phyloP scores from a whole-genome alignment of 2,888 invertebrate genomes.

The Notodonta dromedarius region DNA sequence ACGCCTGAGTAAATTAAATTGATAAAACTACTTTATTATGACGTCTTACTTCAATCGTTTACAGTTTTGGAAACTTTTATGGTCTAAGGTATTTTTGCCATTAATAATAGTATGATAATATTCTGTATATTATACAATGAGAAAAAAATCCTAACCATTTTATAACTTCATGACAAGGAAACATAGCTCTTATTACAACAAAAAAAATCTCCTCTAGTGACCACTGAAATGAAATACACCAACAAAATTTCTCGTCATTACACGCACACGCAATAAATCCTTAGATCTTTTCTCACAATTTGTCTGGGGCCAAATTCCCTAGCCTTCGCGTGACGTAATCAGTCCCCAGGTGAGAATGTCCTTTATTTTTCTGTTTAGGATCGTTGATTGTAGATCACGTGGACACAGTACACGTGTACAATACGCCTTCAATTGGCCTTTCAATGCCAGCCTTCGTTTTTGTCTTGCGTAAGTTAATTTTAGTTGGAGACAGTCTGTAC shows the following conservation, averaged over 20 bases:
- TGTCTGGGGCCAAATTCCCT: slow-evolving; percentile 1
- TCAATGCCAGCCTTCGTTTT: not conserved
- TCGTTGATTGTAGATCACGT: slow-evolving; percentile 22
- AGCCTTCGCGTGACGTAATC: slow-evolving; percentile 26
- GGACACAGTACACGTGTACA: slow-evolving; percentile 15
- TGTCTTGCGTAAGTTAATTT: not conserved
- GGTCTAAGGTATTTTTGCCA: no score
- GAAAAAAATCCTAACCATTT: no score
- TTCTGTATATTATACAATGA: no score
- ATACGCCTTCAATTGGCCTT: not conserved
- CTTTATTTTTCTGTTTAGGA: slow-evolving; percentile 29
- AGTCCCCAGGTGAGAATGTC: slow-evolving; percentile 18
- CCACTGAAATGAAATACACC: not conserved
- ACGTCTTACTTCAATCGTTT: no score
- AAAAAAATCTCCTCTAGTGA: no score
- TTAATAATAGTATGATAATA: no score
- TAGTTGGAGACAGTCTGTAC: not conserved
- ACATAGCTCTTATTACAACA: no score
- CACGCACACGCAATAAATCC: slow-evolving; percentile 1
- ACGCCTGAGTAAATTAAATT: no score
- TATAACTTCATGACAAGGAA: no score
- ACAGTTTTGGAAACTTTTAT: no score
- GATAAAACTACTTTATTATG: no score
- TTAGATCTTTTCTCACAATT: slow-evolving; percentile 1
- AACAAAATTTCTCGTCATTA: not conserved